Evolutionary conservation across 1,140 invertebrate genomes (phyloP), one percentile per base, ranked within the genome.

Genomic region (Atopsyche davidsoni): DNA sequence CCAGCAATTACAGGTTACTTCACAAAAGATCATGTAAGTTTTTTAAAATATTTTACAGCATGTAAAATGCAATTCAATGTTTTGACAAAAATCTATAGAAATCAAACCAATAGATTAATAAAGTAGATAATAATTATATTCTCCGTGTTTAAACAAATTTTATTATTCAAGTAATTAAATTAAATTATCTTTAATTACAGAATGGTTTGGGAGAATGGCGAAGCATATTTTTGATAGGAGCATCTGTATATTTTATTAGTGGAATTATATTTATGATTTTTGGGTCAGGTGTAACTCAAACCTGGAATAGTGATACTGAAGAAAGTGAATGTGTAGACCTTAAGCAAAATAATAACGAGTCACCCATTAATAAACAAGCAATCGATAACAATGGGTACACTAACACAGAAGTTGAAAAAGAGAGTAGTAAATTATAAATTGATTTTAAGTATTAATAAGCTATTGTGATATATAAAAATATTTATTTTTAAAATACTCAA

Each of bases 141-240:
- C 47, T 6, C 35, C 17, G 16, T 23, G 21, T 23, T 39, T 19
- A 51, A 48, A 22, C 32, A 24, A 34, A 39, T n/a, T 34, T 36
- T 44, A 11, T 9, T 21, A 10, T 35, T 34, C 44, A 22, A 46
- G 36, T 38, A 2, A 19, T 41, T 40, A 3, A 4, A 25, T 6
- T 7, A 7, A 21, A 23, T 22, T 24, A 51, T 41, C 41, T 62
- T 46, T 42, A 60, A 81, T 69, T 75, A 43, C 65, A 90, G 86
- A 83, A 86, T 62, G 83, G 82, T 1, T 72, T 86, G 18, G 77
- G 80, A 46, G 78, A 86, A 59, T 92, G 89, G 89, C 77, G 82
- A 24, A 73, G 77, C 17, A 80, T 91, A 31, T 91, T 90, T 62
- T 79, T 82, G 58, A 83, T 88, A 18, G 83, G 85, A 1, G 77